A percentile compares a stretch with the other conserved stretches of the same genome.
Evolutionary conservation across 2,797 vertebrate genomes (phyloP).

Genomic region (Mycteria americana): DNA sequence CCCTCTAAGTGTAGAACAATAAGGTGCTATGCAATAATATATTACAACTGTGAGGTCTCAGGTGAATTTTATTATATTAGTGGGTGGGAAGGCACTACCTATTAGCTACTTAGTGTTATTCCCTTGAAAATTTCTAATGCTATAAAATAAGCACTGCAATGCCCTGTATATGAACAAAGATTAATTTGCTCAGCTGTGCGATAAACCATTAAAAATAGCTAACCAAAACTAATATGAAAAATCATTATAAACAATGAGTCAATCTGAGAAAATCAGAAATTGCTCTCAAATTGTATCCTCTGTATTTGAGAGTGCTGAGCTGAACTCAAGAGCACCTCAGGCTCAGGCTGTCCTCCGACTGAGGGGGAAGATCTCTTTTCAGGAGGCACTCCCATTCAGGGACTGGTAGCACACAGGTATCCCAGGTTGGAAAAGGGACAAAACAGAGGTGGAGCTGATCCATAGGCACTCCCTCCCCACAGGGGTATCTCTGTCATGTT

Average conservation of each 20-base stretch:
- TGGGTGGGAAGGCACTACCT: neutral
- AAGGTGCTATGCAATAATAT: neutral
- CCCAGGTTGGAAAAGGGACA: neutral
- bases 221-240: neutral
- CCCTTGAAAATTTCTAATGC: neutral
- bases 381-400: too few species aligned
- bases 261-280: neutral
- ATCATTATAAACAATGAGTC: neutral
- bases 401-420: neutral
- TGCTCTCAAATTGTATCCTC: neutral
- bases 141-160: neutral
- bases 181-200: neutral
- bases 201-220: neutral
- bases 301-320: neutral
- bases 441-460: neutral
- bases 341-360: neutral
- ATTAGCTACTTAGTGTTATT: neutral
- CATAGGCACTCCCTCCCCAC: neutral
- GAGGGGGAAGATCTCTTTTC: neutral
- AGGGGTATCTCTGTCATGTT: neutral
- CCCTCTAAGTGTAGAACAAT: neutral
- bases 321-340: neutral
- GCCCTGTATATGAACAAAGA: neutral
- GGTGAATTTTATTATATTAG: neutral
- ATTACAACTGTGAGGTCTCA: neutral